Percentiles rank a stretch among this genome's conserved stretches.
phyloP scores from a whole-genome alignment of 2,113 vertebrate species.

The Leucoraja erinaceus region DNA sequence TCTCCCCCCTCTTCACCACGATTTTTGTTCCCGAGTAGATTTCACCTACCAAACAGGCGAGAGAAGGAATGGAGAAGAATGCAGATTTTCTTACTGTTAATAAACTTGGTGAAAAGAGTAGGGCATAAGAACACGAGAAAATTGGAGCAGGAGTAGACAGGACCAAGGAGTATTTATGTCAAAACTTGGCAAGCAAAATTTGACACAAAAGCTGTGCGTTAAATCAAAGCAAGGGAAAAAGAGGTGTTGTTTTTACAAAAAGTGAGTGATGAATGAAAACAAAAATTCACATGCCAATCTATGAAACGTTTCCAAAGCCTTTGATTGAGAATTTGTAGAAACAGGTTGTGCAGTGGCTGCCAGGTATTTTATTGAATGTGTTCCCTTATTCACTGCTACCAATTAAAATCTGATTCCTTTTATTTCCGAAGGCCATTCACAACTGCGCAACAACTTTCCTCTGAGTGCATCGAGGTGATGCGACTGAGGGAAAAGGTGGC shows the following conservation, averaged over 20 bases:
- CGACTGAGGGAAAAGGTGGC: slow-evolving; percentile 71
- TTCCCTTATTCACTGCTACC: not conserved
- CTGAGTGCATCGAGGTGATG: slow-evolving; percentile 47
- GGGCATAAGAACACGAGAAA: not conserved
- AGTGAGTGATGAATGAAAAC: not conserved
- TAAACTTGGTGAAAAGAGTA: not conserved
- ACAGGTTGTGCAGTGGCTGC: too few species aligned
- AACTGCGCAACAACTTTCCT: slow-evolving; percentile 44
- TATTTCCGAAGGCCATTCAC: slow-evolving; percentile 48
- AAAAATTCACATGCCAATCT: not conserved
- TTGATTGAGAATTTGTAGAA: not conserved
- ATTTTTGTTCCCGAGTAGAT: not conserved
- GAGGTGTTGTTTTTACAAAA: too few species aligned
- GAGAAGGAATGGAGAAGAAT: not conserved
- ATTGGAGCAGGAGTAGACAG: too few species aligned
- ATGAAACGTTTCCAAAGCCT: not conserved
- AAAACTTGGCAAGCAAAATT: too few species aligned
- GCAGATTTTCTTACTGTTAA: not conserved
- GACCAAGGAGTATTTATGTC: not conserved
- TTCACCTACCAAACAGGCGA: not conserved
- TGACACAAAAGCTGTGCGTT: too few species aligned
- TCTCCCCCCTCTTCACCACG: too few species aligned
- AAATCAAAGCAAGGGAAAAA: too few species aligned
- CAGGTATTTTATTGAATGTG: not conserved
- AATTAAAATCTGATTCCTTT: not conserved